Evolutionary conservation across 2,888 invertebrate genomes (phyloP).

Genomic region (Cheilosia scutellata): DNA sequence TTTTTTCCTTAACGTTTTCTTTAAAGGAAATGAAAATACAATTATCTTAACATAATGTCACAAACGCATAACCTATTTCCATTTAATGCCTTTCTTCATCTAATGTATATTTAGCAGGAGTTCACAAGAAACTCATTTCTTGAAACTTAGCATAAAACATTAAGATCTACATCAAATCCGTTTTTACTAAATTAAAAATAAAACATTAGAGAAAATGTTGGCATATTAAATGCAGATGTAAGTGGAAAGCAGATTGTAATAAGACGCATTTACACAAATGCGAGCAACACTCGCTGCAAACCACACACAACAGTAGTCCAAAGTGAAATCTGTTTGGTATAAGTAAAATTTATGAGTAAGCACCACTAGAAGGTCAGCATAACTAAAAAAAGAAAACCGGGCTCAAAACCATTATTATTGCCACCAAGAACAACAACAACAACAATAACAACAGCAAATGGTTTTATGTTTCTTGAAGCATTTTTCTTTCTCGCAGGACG

Average conservation of each 20-base stretch:
- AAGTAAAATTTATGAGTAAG: slow-evolving; percentile 41
- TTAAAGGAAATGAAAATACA: too few relatives aligned
- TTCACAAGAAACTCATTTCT: too few relatives aligned
- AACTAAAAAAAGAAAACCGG: slow-evolving; percentile 40
- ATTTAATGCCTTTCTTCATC: too few relatives aligned
- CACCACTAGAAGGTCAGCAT: slow-evolving; percentile 60
- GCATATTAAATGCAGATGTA: neutral
- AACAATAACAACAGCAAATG: slow-evolving; percentile 25
- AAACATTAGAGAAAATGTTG: neutral
- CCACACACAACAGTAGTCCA: neutral
- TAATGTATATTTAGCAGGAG: too few relatives aligned
- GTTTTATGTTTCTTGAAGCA: slow-evolving; percentile 41
- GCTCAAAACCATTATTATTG: slow-evolving; percentile 20
- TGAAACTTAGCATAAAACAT: too few relatives aligned
- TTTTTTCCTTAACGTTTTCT: too few relatives aligned
- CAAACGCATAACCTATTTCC: too few relatives aligned
- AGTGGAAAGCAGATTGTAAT: slow-evolving; percentile 2
- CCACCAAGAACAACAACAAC: slow-evolving; percentile 26
- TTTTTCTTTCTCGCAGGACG: slow-evolving; percentile 35
- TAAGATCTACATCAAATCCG: neutral
- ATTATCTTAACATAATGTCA: too few relatives aligned
- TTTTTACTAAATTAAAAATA: neutral
- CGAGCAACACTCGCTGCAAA: neutral
- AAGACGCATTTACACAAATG: neutral
- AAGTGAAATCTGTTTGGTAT: slow-evolving; percentile 13